Conservation (phyloP, 2,113 vertebrate species). For the Onychostruthus taczanowskii region DNA sequence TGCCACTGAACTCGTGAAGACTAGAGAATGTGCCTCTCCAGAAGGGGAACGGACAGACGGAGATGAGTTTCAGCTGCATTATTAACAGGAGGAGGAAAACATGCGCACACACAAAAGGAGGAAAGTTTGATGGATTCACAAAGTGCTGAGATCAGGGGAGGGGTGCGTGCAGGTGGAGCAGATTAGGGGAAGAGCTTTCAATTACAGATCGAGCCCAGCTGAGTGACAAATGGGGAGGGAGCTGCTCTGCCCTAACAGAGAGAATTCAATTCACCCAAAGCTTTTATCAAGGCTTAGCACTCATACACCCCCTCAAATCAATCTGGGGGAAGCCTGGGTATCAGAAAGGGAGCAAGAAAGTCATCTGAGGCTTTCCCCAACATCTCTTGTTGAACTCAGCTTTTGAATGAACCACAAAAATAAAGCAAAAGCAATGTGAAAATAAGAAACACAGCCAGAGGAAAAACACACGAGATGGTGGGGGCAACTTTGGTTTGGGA, state of each 20-base stretch:
- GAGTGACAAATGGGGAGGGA: slow-evolving; percentile 38
- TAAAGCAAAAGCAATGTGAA: background rate
- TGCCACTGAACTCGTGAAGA: slow-evolving; percentile 91
- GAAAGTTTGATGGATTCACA: slow-evolving; percentile 62
- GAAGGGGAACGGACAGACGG: slow-evolving; percentile 73
- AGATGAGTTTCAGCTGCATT: slow-evolving; percentile 67
- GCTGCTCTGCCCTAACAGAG: background rate
- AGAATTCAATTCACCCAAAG: background rate
- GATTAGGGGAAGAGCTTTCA: slow-evolving; percentile 54
- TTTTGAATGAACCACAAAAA: background rate
- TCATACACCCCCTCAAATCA: background rate
- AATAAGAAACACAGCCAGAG: background rate
- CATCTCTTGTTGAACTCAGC: background rate
- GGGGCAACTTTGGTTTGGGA: background rate
- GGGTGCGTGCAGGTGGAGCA: slow-evolving; percentile 49
- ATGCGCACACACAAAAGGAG: slow-evolving; percentile 33
- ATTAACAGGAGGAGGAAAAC: slow-evolving; percentile 66
- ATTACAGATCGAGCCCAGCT: slow-evolving; percentile 11
- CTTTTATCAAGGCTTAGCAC: background rate
- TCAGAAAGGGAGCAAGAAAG: background rate
- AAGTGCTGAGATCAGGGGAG: slow-evolving; percentile 41
- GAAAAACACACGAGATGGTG: fast-evolving
- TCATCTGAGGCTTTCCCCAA: background rate
- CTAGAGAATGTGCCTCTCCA: slow-evolving; percentile 79
- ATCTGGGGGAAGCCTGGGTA: background rate